phyloP scores from a whole-genome alignment of 92 coral and sea anemone species.

The Paragorgia papillata region DNA sequence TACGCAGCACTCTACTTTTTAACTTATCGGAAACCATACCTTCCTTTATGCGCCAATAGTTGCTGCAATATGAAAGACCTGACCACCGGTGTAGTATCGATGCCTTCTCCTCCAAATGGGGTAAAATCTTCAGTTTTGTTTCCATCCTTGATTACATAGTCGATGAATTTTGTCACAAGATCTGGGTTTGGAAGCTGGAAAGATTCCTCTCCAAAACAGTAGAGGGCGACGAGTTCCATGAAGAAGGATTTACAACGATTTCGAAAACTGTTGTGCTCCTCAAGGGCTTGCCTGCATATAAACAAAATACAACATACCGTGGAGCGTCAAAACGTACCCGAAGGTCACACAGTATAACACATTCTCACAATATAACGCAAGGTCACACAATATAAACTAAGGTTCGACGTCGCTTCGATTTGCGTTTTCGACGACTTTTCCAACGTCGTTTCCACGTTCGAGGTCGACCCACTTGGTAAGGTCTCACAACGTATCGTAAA shows the following conservation, averaged over 20 bases:
- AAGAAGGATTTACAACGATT: conserved; percentile 82
- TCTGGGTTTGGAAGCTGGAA: conserved; percentile 56
- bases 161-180: conserved; percentile 72
- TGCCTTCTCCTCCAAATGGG: conserved; percentile 80
- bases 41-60: conserved; percentile 29
- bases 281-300: conserved; percentile 46
- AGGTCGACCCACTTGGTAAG: too few species aligned
- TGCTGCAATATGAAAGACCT: conserved; percentile 84
- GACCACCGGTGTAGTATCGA: conserved; percentile 82
- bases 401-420: too few species aligned
- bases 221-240: conserved; percentile 81
- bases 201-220: conserved; percentile 76
- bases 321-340: too few species aligned
- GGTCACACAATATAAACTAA: too few species aligned
- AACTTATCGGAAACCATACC: neutral
- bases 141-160: conserved; percentile 64
- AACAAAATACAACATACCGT: too few species aligned
- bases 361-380: too few species aligned
- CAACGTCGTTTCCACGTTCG: too few species aligned
- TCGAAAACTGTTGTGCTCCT: conserved; percentile 64
- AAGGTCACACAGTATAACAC: too few species aligned
- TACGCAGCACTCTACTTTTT: too few species aligned
- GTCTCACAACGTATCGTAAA: too few species aligned
- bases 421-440: too few species aligned
- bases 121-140: conserved; percentile 72